Conservation (phyloP, 2,113 vertebrate genomes). For the Sylvilagus bachmani region DNA sequence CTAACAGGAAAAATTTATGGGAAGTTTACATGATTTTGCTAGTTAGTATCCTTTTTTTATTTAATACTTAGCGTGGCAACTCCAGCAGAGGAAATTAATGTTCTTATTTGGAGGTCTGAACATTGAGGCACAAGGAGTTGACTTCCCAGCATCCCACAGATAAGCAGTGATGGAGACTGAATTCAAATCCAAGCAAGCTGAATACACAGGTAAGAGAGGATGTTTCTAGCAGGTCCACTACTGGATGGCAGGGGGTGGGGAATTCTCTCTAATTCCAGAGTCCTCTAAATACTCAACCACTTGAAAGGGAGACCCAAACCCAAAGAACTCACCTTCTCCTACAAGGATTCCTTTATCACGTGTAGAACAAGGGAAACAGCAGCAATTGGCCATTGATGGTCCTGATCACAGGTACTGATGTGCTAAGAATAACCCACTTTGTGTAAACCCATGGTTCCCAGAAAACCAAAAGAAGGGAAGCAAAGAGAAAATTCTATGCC, state of each 20-base stretch:
- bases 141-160: neutral
- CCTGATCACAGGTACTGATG: neutral
- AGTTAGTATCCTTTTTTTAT: neutral
- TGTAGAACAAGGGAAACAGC: neutral
- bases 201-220: neutral
- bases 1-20: neutral
- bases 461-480: neutral
- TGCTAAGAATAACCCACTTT: neutral
- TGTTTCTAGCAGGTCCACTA: neutral
- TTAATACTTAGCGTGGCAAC: neutral
- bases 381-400: neutral
- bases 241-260: neutral
- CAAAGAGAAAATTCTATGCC: neutral
- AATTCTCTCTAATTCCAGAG: neutral
- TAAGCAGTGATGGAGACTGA: neutral
- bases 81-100: neutral
- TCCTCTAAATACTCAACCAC: neutral
- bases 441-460: neutral
- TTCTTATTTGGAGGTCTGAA: neutral
- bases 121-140: neutral
- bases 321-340: neutral
- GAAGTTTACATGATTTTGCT: constrained; percentile 16
- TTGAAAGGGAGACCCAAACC: neutral
- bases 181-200: neutral
- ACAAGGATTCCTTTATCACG: neutral